Evolutionary conservation across 2,113 vertebrate genomes (phyloP).

Genomic region (Oncorhynchus kisutch): DNA sequence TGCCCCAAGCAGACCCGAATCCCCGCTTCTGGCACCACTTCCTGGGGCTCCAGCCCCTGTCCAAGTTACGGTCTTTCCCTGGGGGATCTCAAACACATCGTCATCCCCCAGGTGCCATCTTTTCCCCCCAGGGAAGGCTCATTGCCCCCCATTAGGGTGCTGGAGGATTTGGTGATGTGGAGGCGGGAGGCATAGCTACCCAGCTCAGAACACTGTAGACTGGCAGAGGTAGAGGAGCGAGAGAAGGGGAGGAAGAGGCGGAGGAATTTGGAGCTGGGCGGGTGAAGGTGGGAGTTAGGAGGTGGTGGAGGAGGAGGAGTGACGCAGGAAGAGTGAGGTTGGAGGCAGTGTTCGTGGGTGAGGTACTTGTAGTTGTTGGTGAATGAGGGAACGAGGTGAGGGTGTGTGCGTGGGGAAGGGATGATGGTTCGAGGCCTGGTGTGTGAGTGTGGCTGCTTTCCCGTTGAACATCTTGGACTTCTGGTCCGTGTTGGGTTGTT

Average conservation of each 20-base stretch:
- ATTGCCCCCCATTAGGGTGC: constrained; percentile 74
- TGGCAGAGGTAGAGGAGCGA: constrained; percentile 77
- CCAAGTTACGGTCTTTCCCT: background rate
- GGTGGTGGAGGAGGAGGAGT: constrained; percentile 73
- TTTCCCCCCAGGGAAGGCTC: constrained; percentile 72
- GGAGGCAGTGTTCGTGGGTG: constrained; percentile 54
- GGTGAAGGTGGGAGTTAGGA: constrained; percentile 63
- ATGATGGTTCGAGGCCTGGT: constrained; percentile 9
- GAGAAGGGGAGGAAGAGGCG: constrained; percentile 84
- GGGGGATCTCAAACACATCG: constrained; percentile 79
- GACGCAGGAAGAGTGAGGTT: constrained; percentile 61
- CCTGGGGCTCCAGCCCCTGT: constrained; percentile 3
- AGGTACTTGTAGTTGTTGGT: constrained; percentile 71
- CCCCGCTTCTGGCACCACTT: constrained; percentile 28
- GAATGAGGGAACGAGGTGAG: constrained; percentile 69
- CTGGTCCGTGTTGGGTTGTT: constrained; percentile 57
- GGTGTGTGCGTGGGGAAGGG: constrained; percentile 42
- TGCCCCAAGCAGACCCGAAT: constrained; percentile 48
- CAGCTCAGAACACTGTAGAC: constrained; percentile 80
- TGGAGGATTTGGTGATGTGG: constrained; percentile 79
- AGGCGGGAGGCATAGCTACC: constrained; percentile 73
- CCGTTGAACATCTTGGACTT: constrained; percentile 53
- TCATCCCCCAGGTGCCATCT: constrained; percentile 81
- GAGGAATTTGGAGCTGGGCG: constrained; percentile 75
- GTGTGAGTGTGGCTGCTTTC: constrained; percentile 49